Conservation (phyloP, 2,797 vertebrate genomes). For the Lacerta agilis region DNA sequence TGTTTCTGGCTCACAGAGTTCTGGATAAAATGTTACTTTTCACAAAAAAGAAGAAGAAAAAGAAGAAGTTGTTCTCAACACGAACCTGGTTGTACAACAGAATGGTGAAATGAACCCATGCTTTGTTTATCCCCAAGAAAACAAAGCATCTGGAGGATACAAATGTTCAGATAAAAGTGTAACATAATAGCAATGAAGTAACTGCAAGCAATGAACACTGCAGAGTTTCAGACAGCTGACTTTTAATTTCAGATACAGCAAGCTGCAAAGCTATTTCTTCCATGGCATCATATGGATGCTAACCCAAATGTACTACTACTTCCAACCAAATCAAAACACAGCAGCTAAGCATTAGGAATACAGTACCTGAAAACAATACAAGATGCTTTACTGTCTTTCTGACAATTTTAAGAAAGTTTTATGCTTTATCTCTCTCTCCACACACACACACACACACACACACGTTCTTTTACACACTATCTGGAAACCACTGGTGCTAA, state of each 20-base stretch:
- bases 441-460: no score
- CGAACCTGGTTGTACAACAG: slow-evolving; percentile 20
- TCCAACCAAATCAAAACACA: slow-evolving; percentile 18
- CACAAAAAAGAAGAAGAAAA: background rate
- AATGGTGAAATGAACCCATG: slow-evolving; percentile 9
- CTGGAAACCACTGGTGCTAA: background rate
- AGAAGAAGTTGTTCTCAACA: background rate
- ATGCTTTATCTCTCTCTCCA: background rate
- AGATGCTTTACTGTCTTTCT: background rate
- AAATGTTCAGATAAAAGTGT: background rate
- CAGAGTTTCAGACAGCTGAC: slow-evolving; percentile 1
- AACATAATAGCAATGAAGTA: slow-evolving; percentile 10
- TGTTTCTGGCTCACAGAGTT: background rate
- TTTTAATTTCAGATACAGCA: background rate
- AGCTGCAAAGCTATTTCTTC: slow-evolving; percentile 14
- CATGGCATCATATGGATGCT: slow-evolving; percentile 16
- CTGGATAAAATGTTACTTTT: slow-evolving; percentile 16
- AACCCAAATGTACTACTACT: slow-evolving; percentile 10
- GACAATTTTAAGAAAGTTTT: background rate
- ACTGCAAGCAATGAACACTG: slow-evolving; percentile 12
- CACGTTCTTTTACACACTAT: background rate
- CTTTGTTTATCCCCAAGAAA: slow-evolving; percentile 8
- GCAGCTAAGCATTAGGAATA: slow-evolving; percentile 29
- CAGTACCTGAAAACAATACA: slow-evolving; percentile 13
- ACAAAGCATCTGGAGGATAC: background rate